Evolutionary conservation across 2,797 vertebrate species (phyloP), one percentile per base, ranked within the genome.

Genomic region (Scleropages formosus): DNA sequence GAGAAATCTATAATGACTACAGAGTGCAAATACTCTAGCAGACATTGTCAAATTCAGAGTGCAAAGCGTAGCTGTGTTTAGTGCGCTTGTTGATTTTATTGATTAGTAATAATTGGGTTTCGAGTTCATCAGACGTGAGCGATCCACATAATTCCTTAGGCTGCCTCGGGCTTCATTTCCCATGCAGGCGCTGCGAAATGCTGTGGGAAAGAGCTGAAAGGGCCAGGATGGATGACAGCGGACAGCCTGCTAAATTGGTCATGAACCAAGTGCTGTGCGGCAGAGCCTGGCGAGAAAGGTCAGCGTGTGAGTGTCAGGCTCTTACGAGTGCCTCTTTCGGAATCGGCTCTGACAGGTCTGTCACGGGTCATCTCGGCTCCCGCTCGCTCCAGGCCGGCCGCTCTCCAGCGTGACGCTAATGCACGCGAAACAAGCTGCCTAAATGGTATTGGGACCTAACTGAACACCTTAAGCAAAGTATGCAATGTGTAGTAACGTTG

Each of bases 261-360:
- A 51, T 39, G 73, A 47, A 58, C 24, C 11, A 44, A 49, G 62
- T 56, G 47, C 61, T 44, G 73, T 39, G 22, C 27, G 64, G 26
- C 49, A 31, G n/a, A 31, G 73, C 62, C 73, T 58, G 62, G 46
- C 46, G 62, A 18, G 27, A 74, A 74, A 65, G 73, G 73, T 66
- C 73, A 74, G 62, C 20, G 62, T 20, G 31, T 12, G 10, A 39
- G 3, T 4, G 18, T 4, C 13, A 26, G 20, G 27, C 4, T 26
- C 13, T 16, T n/a, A 24, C 10, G 1, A 27, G 8, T 46, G 22
- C 26, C 51, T 46, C 27, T 22, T n/a, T 64, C 44, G 53, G 73
- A 18, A 58, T 66, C 56, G 47, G 4, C 62, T 56, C 73, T 8
- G 46, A 74, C 26, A 13, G 46, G 2, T 18, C 73, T 39, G 61